A percentile compares a stretch with the other conserved stretches of the same genome.
Evolutionary conservation across 1,140 invertebrate species (phyloP).

Genomic region (Venustaconcha ellipsiformis): DNA sequence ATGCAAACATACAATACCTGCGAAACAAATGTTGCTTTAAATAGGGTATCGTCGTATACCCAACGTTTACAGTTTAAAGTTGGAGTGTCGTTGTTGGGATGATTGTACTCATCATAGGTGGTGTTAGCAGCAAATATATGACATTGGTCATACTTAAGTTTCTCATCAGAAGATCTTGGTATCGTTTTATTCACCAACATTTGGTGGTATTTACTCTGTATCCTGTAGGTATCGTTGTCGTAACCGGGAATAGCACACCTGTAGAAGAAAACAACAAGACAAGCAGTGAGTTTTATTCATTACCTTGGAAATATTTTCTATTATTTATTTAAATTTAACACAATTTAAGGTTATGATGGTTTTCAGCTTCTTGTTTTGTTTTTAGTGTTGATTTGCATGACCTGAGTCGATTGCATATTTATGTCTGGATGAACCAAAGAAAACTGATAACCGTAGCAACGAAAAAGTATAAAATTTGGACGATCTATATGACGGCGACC

Average conservation of each 20-base stretch:
- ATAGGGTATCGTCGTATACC: constrained; percentile 34
- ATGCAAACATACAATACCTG: constrained; percentile 13
- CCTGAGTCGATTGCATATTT: no score
- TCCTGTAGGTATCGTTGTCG: constrained; percentile 30
- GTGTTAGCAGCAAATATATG: background rate
- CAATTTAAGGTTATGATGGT: no score
- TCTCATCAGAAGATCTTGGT: constrained; percentile 7
- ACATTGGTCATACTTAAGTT: constrained; percentile 20
- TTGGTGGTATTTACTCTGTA: constrained; percentile 25
- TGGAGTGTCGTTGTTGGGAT: constrained; percentile 15
- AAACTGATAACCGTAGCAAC: no score
- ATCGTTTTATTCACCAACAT: constrained; percentile 31
- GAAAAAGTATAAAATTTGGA: no score
- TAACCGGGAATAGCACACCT: constrained; percentile 12
- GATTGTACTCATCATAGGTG: constrained; percentile 11
- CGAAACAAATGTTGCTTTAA: constrained; percentile 25
- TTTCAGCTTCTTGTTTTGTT: no score
- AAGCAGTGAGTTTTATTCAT: no score
- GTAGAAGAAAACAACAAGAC: no score
- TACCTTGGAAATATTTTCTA: no score
- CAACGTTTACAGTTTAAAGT: constrained; percentile 4
- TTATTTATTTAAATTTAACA: no score
- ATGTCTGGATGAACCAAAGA: no score
- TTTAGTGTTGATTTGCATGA: no score
- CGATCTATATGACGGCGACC: no score